Evolutionary conservation across 2,797 vertebrate species (phyloP).

Genomic region (Spheniscus humboldti): DNA sequence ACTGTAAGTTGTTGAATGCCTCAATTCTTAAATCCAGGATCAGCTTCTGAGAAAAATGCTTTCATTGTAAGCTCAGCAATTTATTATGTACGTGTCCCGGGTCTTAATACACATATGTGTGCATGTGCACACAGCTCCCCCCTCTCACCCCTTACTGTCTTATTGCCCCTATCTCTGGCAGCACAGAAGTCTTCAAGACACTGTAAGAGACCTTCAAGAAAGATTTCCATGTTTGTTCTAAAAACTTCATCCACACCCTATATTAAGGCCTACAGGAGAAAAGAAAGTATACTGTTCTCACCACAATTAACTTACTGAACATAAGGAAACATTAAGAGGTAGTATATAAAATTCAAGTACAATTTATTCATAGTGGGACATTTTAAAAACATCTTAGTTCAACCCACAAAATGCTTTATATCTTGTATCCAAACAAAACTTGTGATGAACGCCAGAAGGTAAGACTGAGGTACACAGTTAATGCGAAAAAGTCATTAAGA

Average conservation of each 20-base stretch:
- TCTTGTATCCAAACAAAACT: background rate
- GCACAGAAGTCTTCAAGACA: background rate
- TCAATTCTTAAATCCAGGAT: background rate
- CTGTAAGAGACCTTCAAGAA: background rate
- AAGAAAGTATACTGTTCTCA: background rate
- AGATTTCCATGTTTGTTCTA: background rate
- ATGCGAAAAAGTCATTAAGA: background rate
- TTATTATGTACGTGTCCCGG: accelerated
- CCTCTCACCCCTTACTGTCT: background rate
- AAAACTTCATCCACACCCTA: background rate
- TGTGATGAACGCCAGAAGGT: background rate
- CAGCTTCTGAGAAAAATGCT: background rate
- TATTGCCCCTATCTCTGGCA: background rate
- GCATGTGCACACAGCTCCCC: background rate
- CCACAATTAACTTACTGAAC: background rate
- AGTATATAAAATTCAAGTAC: background rate
- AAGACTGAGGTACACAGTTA: background rate
- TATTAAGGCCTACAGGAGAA: background rate
- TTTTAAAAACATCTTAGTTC: background rate
- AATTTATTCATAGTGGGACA: background rate
- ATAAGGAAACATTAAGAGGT: background rate
- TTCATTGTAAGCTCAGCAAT: background rate
- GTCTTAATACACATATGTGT: background rate
- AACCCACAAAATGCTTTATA: background rate
- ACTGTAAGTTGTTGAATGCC: background rate